Percentiles rank a stretch among this genome's conserved stretches.
Conservation (phyloP, 2,113 vertebrate species). For the Myiagra hebetior region DNA sequence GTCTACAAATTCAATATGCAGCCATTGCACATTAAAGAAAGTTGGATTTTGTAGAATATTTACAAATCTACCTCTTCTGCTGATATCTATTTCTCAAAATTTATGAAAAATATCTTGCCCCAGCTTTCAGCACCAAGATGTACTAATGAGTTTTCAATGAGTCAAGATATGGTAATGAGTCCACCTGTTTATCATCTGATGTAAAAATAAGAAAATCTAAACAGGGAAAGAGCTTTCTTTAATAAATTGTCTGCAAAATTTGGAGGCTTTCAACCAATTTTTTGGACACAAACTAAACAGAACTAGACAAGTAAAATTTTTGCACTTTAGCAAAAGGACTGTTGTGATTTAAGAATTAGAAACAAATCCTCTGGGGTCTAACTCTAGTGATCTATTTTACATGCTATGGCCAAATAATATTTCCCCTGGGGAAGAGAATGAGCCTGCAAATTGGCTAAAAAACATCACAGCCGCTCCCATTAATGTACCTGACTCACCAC, state of each 20-base stretch:
- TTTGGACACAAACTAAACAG: not conserved
- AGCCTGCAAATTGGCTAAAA: not conserved
- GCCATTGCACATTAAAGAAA: not conserved
- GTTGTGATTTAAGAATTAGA: not conserved
- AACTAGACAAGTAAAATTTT: not conserved
- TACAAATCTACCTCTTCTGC: not conserved
- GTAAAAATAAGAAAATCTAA: not conserved
- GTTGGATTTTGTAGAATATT: not conserved
- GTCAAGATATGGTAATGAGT: not conserved
- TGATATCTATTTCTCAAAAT: not conserved
- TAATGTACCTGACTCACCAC: not conserved
- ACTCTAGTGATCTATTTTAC: not conserved
- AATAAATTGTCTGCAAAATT: not conserved
- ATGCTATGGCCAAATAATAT: not conserved
- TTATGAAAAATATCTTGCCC: not conserved
- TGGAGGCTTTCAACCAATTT: not conserved
- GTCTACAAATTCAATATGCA: not conserved
- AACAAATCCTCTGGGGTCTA: not conserved
- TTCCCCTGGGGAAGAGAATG: not conserved
- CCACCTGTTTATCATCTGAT: not conserved
- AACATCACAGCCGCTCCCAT: not conserved
- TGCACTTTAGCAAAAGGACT: not conserved
- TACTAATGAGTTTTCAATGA: not conserved
- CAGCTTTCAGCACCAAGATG: not conserved
- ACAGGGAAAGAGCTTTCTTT: not conserved